Base-by-base conservation (phyloP, 2,888 invertebrate genomes). In the Iselma pallidipennis region DNA sequence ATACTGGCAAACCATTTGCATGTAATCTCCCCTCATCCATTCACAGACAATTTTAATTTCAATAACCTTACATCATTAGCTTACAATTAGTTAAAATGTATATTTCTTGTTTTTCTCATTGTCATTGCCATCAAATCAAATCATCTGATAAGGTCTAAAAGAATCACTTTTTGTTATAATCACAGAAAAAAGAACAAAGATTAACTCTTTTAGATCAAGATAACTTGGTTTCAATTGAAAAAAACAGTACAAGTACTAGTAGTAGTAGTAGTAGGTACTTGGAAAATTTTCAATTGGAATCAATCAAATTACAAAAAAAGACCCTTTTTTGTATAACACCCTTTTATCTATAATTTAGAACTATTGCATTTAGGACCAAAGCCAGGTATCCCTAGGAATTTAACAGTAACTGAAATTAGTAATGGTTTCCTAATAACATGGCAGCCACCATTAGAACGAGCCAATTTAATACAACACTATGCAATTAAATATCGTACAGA, bases 381-480 rank as follows among this genome's bases (percentile, higher is more conserved):
- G 82, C 96, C 98, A 55, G 92, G 94, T 74, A 90, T 92, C 52
- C 96, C 97, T 28, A 88, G 92, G 71, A 96, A 97, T 83, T 85
- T 97, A 72, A 92, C 95, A 56, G 93, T 96, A 66, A 91, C 91
- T 53, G 94, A 95, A 83, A 90, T 94, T 69, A 90, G 91, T 81
- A 94, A 94, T 81, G 95, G 94, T 70, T 94, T 96, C 83, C 87
- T 93, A 71, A 93, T 96, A 80, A 90, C 92, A 74, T 96, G 95
- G 96, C 90, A 91, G 83, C 88, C 90, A 73, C 95, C 95, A 26
- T 78, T 90, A 71, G 94, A 95, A 80, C 87, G 90, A 71, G 88
- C 91, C 56, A 88, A 91, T 76, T 28, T 59, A 53, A 56, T 63
- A 14, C 59, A 59, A 23, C 55, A 63, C 45, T 63, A 63, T 49